Evolutionary conservation across 1,140 invertebrate species (phyloP).

Genomic region (Colletes latitarsis): DNA sequence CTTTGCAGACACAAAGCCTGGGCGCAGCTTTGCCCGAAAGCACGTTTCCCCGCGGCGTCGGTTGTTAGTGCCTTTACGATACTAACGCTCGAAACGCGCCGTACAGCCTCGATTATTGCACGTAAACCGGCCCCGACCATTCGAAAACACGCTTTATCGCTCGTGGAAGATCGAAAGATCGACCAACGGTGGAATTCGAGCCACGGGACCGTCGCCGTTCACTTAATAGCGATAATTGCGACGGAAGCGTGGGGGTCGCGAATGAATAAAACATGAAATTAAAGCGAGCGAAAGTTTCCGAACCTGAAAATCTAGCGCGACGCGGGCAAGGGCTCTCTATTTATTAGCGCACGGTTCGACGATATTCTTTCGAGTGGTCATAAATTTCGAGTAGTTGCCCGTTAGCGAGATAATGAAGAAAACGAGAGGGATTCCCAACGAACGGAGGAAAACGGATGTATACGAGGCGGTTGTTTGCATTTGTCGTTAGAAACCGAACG

Average conservation of each 20-base stretch:
- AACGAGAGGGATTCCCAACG: constrained; percentile 11
- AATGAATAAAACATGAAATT: neutral
- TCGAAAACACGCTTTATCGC: no score
- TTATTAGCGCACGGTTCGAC: constrained; percentile 30
- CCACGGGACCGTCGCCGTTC: neutral
- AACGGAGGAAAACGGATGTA: neutral
- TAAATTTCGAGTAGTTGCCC: constrained; percentile 33
- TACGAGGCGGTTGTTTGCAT: constrained; percentile 1
- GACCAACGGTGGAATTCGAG: neutral
- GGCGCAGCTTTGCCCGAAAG: neutral
- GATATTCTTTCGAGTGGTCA: constrained; percentile 26
- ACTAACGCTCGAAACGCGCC: no score
- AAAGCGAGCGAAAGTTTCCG: neutral
- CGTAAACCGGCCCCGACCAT: no score
- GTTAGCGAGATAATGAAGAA: constrained; percentile 42
- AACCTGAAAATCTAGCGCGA: neutral
- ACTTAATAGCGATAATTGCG: neutral
- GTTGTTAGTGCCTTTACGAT: no score
- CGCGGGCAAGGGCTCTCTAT: constrained; percentile 1
- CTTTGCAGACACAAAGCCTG: constrained; percentile 30
- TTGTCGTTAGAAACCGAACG: neutral
- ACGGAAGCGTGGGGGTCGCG: neutral
- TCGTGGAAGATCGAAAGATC: no score
- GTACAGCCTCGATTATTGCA: no score
- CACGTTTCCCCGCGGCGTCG: neutral